These are phyloP conservation scores for Periophthalmus magnuspinnatus DNA, from an alignment of 2,797 vertebrate species.

Conservation along the genomic window DNA sequence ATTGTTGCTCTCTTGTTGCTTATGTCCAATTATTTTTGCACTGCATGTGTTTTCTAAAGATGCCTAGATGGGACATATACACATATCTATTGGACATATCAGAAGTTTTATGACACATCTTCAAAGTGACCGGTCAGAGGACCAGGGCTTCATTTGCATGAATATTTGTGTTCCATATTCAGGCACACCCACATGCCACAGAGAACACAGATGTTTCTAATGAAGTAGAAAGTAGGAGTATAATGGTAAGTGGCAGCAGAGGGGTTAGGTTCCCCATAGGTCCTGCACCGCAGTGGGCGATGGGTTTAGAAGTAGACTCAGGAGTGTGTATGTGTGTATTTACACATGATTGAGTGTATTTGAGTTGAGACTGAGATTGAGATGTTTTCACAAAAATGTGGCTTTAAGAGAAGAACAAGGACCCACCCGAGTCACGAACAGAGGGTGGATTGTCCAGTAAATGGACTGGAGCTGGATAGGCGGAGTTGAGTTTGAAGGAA, in stretches of 20 bases:
- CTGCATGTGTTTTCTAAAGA: too few relatives aligned
- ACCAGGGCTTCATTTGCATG: constrained; percentile 51
- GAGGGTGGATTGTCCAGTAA: constrained; percentile 74
- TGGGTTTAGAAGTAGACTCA: constrained; percentile 66
- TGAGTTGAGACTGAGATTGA: constrained; percentile 63
- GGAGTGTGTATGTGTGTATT: constrained; percentile 63
- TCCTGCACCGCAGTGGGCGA: constrained; percentile 56
- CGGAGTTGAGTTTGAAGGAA: constrained; percentile 42
- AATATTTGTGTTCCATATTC: constrained; percentile 46
- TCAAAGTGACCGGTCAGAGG: constrained; percentile 40
- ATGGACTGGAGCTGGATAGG: constrained; percentile 49
- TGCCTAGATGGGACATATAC: background rate
- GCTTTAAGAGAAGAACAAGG: constrained; percentile 64
- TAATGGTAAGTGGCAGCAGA: constrained; percentile 76
- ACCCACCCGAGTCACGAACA: constrained; percentile 73
- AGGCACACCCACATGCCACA: constrained; percentile 21
- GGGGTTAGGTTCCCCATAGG: constrained; percentile 69
- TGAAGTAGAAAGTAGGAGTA: constrained; percentile 63
- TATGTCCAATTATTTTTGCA: too few relatives aligned
- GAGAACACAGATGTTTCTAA: constrained; percentile 72
- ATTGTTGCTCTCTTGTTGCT: too few relatives aligned
- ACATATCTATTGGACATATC: background rate
- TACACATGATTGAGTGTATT: constrained; percentile 61
- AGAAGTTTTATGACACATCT: constrained; percentile 17
- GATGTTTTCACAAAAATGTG: constrained; percentile 75